Evolutionary conservation across 2,113 vertebrate species (phyloP).

Genomic region (Trachemys scripta): DNA sequence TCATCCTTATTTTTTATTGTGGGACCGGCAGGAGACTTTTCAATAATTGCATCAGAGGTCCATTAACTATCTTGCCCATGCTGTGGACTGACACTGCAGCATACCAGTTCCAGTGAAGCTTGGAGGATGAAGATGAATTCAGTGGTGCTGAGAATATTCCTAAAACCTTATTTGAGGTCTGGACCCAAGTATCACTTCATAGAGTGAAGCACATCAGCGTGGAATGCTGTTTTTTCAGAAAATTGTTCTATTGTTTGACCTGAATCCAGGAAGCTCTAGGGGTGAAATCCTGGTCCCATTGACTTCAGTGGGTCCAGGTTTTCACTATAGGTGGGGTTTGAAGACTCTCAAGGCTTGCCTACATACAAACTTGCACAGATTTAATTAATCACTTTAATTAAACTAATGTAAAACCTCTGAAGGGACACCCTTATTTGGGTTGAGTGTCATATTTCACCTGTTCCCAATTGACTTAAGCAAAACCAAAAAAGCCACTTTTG

Average conservation of each 20-base stretch:
- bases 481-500: neutral
- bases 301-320: neutral
- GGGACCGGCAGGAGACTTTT: neutral
- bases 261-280: neutral
- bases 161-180: neutral
- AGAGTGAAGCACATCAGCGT: neutral
- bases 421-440: neutral
- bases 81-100: neutral
- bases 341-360: neutral
- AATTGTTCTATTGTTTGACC: neutral
- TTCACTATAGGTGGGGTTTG: neutral
- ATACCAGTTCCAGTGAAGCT: neutral
- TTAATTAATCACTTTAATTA: constrained; percentile 34
- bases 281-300: neutral
- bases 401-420: neutral
- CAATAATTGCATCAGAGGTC: neutral
- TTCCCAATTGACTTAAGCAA: neutral
- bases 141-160: neutral
- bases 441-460: neutral
- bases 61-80: neutral
- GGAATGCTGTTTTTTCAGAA: neutral
- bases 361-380: neutral
- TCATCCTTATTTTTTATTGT: neutral
- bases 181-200: neutral
- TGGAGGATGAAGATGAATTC: neutral